These are phyloP conservation scores for Eumacrocentrus americanus DNA, from an alignment of 2,888 invertebrate genomes.

Conservation along the genomic window DNA sequence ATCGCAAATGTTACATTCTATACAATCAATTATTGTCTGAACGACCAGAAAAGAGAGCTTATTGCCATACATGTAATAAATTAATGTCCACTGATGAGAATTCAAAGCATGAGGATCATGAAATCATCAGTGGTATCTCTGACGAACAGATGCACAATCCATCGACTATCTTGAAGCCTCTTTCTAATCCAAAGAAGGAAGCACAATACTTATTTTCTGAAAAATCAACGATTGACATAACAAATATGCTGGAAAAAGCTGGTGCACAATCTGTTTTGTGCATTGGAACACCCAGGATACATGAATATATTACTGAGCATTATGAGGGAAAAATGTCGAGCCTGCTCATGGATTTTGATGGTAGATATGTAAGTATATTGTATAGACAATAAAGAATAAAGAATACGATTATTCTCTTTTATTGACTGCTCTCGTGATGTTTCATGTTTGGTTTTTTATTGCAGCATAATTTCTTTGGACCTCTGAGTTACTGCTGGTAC, in stretches of 20 bases:
- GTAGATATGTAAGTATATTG: slow-evolving; percentile 66
- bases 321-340: slow-evolving; percentile 63
- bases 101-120: slow-evolving; percentile 66
- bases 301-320: slow-evolving; percentile 68
- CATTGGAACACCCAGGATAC: slow-evolving; percentile 83
- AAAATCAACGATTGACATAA: slow-evolving; percentile 70
- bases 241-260: slow-evolving; percentile 68
- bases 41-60: slow-evolving; percentile 60
- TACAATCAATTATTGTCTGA: slow-evolving; percentile 63
- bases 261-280: slow-evolving; percentile 74
- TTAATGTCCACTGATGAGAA: slow-evolving; percentile 61
- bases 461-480: slow-evolving; percentile 70
- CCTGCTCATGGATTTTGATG: slow-evolving; percentile 82
- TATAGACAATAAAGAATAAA: not conserved
- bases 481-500: slow-evolving; percentile 77
- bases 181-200: slow-evolving; percentile 78
- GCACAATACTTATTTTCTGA: slow-evolving; percentile 88
- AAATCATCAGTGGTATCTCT: slow-evolving; percentile 63
- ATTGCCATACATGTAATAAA: slow-evolving; percentile 71
- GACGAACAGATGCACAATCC: slow-evolving; percentile 69
- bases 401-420: not conserved
- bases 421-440: too few species aligned
- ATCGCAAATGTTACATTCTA: slow-evolving; percentile 63
- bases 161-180: slow-evolving; percentile 71
- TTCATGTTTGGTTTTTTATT: slow-evolving; percentile 31